These are phyloP conservation scores for Chiridota heheva DNA, from an alignment of 35 echinoderm and acorn worm species.

Conservation along the genomic window DNA sequence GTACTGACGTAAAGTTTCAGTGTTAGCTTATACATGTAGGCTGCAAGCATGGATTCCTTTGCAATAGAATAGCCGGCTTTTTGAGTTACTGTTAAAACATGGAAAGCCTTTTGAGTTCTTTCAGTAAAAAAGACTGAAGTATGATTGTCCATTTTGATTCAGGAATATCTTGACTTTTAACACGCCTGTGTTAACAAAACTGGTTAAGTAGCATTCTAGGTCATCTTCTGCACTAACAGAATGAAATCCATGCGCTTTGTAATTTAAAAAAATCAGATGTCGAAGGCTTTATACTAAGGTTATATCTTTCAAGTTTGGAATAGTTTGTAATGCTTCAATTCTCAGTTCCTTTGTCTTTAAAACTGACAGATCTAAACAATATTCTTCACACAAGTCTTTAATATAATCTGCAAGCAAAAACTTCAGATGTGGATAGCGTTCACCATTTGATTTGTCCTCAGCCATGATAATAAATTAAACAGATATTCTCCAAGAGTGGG, in stretches of 20 bases:
- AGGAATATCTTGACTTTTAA: neutral
- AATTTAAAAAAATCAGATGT: no score
- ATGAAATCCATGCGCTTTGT: no score
- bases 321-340: conserved; percentile 20
- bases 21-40: neutral
- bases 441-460: no score
- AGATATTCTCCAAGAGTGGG: no score
- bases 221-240: neutral
- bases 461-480: no score
- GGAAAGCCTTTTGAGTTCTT: neutral
- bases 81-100: neutral
- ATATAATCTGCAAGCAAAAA: conserved; percentile 11
- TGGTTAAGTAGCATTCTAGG: neutral
- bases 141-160: neutral
- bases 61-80: neutral
- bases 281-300: no score
- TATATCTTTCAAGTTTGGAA: conserved; percentile 12
- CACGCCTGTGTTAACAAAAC: neutral
- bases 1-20: neutral
- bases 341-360: conserved; percentile 18
- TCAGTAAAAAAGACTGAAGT: no score
- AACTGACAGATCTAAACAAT: conserved; percentile 1
- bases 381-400: conserved; percentile 1
- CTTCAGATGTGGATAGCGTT: conserved; percentile 10
- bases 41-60: neutral